These are phyloP conservation scores for Elmis aenea DNA, from an alignment of 2,888 invertebrate genomes.

Conservation along the genomic window DNA sequence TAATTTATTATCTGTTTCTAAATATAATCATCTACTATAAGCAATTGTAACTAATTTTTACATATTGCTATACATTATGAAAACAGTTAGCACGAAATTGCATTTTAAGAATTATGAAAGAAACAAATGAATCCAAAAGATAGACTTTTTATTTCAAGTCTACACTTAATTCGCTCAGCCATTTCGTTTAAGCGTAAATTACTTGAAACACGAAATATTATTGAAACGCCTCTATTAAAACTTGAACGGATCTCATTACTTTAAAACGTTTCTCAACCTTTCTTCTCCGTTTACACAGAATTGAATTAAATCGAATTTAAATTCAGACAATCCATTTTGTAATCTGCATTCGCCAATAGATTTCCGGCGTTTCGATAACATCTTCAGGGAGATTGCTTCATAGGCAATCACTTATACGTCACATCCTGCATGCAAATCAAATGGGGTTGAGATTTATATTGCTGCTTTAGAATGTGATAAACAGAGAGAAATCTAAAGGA, in stretches of 20 bases:
- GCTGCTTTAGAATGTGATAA: constrained; percentile 31
- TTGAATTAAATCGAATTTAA: constrained; percentile 45
- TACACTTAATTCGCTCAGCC: too few species aligned
- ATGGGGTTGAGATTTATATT: constrained; percentile 43
- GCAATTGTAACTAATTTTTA: too few species aligned
- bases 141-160: too few species aligned
- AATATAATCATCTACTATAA: too few species aligned
- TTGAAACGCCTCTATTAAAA: too few species aligned
- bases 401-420: constrained; percentile 46
- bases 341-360: constrained; percentile 47
- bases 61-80: too few species aligned
- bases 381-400: constrained; percentile 38
- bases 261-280: constrained; percentile 17
- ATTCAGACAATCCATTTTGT: constrained; percentile 45
- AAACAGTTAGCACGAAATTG: too few species aligned
- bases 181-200: too few species aligned
- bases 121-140: too few species aligned
- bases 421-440: constrained; percentile 49
- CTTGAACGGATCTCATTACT: constrained; percentile 17
- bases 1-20: too few species aligned
- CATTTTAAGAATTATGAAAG: too few species aligned
- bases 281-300: constrained; percentile 33
- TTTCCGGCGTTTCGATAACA: constrained; percentile 42
- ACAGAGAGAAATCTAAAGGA: constrained; percentile 7
- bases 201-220: too few species aligned